phyloP scores from a whole-genome alignment of 2,113 vertebrate species.

The Maccullochella peelii region DNA sequence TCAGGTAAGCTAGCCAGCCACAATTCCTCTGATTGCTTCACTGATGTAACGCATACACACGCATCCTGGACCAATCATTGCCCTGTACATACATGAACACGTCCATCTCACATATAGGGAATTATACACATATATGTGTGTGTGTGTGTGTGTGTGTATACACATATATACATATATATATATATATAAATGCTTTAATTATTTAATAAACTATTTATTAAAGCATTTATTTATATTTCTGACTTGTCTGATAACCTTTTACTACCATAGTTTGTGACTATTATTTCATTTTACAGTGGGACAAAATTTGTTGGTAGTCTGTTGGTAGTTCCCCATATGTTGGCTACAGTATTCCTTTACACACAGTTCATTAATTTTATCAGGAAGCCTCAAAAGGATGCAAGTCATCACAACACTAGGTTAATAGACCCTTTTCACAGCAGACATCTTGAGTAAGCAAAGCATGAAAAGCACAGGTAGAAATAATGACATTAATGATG shows the following conservation, averaged over 20 bases:
- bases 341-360: conserved; percentile 6
- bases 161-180: too few relatives aligned
- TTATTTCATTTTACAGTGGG: conserved; percentile 7
- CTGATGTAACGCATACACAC: neutral
- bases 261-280: neutral
- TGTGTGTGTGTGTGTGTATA: too few relatives aligned
- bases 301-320: neutral
- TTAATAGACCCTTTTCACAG: neutral
- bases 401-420: conserved; percentile 41
- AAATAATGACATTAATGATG: too few relatives aligned
- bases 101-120: neutral
- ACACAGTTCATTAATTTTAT: conserved; percentile 31
- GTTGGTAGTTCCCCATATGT: neutral
- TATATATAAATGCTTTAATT: neutral
- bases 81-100: neutral
- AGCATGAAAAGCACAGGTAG: too few relatives aligned
- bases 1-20: neutral
- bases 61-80: neutral
- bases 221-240: neutral
- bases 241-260: neutral
- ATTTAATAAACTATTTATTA: neutral
- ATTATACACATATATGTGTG: too few relatives aligned
- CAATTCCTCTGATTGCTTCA: neutral
- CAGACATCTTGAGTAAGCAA: too few relatives aligned
- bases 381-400: conserved; percentile 32